A percentile compares a stretch with the other conserved stretches of the same genome.
phyloP scores from a whole-genome alignment of 92 coral and sea anemone species.

The Virgularia gustaviana region DNA sequence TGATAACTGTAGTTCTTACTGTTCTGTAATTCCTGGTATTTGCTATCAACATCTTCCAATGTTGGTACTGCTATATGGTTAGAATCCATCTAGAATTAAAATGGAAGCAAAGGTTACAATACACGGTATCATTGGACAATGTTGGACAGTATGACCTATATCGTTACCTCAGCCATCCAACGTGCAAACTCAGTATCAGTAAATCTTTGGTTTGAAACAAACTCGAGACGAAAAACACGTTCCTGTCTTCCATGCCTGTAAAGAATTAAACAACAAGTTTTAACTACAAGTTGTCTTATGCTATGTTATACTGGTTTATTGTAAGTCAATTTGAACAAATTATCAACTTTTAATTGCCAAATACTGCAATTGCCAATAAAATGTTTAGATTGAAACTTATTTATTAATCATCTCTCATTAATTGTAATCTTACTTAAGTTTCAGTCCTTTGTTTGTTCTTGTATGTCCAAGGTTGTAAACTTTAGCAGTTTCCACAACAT shows the following conservation, averaged over 20 bases:
- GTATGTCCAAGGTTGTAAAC: slow-evolving; percentile 78
- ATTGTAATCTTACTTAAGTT: slow-evolving; percentile 64
- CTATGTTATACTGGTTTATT: background rate
- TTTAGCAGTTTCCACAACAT: slow-evolving; percentile 95
- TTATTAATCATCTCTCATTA: too few relatives aligned
- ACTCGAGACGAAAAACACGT: slow-evolving; percentile 88
- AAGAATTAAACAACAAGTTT: background rate
- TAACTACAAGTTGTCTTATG: background rate
- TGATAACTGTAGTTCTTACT: slow-evolving; percentile 80
- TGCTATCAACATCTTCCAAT: slow-evolving; percentile 69
- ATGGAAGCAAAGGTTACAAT: background rate
- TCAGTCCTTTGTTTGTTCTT: slow-evolving; percentile 92
- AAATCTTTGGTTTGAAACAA: slow-evolving; percentile 95
- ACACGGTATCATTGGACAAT: background rate
- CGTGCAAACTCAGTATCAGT: slow-evolving; percentile 81
- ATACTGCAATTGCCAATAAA: too few relatives aligned
- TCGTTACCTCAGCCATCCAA: slow-evolving; percentile 85
- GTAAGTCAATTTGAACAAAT: background rate
- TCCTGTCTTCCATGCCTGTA: slow-evolving; percentile 90
- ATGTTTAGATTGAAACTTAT: too few relatives aligned
- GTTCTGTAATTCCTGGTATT: slow-evolving; percentile 65
- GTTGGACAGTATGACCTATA: too few relatives aligned
- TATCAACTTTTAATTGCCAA: too few relatives aligned
- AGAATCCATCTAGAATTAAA: slow-evolving; percentile 58
- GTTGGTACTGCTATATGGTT: slow-evolving; percentile 79